Evolutionary conservation across 2,888 invertebrate genomes (phyloP).

Genomic region (Epinotia brunnichana): DNA sequence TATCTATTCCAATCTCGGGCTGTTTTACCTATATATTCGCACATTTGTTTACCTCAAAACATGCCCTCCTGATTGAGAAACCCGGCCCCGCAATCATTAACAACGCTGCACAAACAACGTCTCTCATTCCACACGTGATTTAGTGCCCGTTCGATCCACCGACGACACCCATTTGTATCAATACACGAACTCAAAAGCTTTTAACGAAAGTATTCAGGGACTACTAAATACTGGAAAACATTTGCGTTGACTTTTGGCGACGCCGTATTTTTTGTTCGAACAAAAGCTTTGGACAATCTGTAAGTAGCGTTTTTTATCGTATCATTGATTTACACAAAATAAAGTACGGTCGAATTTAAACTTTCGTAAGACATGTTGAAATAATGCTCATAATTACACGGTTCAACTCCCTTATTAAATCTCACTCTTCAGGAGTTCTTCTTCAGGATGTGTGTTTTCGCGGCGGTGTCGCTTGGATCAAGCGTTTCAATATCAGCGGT

Average conservation of each 20-base stretch:
- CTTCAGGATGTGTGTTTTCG: no score
- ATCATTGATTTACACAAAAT: not conserved
- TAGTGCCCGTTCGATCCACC: conserved; percentile 67
- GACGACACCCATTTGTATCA: conserved; percentile 77
- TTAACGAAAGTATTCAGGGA: conserved; percentile 69
- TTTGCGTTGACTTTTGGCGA: conserved; percentile 28
- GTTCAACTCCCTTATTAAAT: no score
- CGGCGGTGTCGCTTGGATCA: no score
- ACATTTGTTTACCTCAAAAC: conserved; percentile 31
- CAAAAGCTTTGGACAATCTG: not conserved
- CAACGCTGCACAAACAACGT: conserved; percentile 36
- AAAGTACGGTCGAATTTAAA: no score
- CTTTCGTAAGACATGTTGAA: no score
- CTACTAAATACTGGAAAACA: conserved; percentile 55
- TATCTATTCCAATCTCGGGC: conserved; percentile 26
- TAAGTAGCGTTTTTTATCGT: not conserved
- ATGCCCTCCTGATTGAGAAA: conserved; percentile 40
- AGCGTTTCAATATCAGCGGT: no score
- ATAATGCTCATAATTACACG: no score
- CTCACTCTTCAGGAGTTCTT: no score
- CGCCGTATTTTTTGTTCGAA: not conserved
- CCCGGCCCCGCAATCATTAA: conserved; percentile 36
- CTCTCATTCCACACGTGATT: conserved; percentile 60
- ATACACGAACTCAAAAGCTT: conserved; percentile 73
- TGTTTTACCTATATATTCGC: not conserved